Conservation (phyloP, 2,797 vertebrate species). For the Phoeniculus purpureus region DNA sequence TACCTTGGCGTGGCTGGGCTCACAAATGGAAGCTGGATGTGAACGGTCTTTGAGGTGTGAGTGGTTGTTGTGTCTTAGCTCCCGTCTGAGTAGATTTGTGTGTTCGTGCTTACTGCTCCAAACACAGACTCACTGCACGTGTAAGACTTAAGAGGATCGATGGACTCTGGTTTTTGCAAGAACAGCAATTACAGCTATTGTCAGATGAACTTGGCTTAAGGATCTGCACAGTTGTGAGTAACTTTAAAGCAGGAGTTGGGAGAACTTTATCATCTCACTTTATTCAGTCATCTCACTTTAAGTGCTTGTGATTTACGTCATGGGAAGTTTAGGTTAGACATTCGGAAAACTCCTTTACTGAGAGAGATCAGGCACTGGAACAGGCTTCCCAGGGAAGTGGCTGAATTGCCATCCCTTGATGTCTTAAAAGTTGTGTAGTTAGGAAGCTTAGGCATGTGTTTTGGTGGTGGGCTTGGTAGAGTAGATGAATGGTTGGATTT, state of each 20-base stretch:
- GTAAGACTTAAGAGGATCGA: no score
- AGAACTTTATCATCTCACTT: background rate
- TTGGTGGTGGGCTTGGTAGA: no score
- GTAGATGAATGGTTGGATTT: no score
- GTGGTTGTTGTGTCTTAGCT: background rate
- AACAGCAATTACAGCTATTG: background rate
- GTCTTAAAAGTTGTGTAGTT: no score
- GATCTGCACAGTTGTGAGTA: background rate
- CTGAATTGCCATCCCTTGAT: no score
- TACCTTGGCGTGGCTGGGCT: background rate
- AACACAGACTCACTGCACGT: accelerated
- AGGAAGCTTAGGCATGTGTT: no score
- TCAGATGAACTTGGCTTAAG: background rate
- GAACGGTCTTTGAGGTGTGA: background rate
- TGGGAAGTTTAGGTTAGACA: no score
- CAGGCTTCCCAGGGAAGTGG: no score
- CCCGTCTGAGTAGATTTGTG: accelerated
- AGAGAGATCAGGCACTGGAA: no score
- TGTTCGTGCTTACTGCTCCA: background rate
- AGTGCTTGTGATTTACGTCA: background rate
- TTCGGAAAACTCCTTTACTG: no score
- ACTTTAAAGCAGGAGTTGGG: no score
- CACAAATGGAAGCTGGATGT: background rate
- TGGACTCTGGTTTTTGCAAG: background rate
- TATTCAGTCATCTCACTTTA: background rate